Evolutionary conservation across 2,888 invertebrate species (phyloP), one percentile per base, ranked within the genome.

Genomic region (Latrodectus elegans): DNA sequence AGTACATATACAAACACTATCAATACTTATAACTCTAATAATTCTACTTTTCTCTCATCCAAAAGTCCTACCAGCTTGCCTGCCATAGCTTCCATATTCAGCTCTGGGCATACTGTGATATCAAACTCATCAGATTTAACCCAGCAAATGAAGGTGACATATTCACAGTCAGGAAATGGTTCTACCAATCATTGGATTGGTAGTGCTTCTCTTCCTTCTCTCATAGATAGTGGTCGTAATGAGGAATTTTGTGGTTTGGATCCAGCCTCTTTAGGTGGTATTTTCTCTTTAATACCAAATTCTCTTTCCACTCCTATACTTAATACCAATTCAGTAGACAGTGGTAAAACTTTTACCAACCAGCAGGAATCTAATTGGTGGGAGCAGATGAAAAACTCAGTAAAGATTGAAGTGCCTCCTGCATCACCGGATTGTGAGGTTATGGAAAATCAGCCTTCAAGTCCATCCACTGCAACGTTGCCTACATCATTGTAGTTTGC

Each of bases 1-100:
- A 90, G 86, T 90, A 90, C 90, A 89, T 90, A 89, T 89, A 88
- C 90, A 89, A 90, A 88, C 89, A 89, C 84, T 89, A 89, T 89
- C 89, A 89, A 78, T 89, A 71, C 89, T 70, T 89, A 49, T 89
- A 89, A 88, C 68, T 12, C 74, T 38, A 78, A 51, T 65, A 38
- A 84, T 72, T 79, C 87, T n/a, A 74, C 71, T 53, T 83, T 79
- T 55, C 15, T 82, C 22, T 49, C 77, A 60, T 81, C 82, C 53
- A 76, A 68, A 60, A 22, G 74, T 71, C 67, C 81, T 55, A 68
- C 22, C 60, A 68, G 83, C 75, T 70, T 87, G 17, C 86, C 89
- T 55, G 79, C 89, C 15, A 84, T 89, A 67, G 83, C 83, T 17
- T 89, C 89, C n/a, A 72, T 89, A 55, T 89, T 89, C 75, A 80